phyloP scores from a whole-genome alignment of 2,113 vertebrate genomes.

The Pandion haliaetus region DNA sequence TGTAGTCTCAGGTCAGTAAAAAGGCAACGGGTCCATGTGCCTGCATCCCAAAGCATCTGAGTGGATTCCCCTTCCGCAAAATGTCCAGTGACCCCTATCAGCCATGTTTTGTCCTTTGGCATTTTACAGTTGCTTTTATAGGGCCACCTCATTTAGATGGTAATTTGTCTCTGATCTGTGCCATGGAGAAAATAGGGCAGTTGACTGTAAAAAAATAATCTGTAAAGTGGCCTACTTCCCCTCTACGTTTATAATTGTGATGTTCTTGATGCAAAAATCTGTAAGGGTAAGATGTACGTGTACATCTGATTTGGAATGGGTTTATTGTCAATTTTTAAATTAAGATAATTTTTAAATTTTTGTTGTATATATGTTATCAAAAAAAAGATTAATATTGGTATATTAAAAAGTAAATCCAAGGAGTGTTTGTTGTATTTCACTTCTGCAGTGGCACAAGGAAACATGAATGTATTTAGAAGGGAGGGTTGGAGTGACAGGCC shows the following conservation, averaged over 20 bases:
- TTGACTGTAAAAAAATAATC: not conserved
- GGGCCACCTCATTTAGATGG: constrained; percentile 5
- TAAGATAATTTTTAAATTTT: not conserved
- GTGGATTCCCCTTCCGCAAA: not conserved
- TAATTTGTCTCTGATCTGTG: not conserved
- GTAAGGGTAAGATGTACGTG: not conserved
- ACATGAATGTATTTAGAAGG: not conserved
- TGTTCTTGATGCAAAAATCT: not conserved
- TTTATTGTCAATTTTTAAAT: not conserved
- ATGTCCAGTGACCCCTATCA: not conserved
- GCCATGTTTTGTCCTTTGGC: not conserved
- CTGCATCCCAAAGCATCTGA: not conserved
- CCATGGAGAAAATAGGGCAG: not conserved
- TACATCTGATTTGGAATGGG: not conserved
- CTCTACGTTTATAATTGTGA: not conserved
- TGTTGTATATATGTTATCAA: not conserved
- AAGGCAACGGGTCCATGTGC: not conserved
- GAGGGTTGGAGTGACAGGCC: not conserved
- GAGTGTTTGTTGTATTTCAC: not conserved
- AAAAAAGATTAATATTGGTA: not conserved
- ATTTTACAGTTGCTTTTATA: constrained; percentile 54
- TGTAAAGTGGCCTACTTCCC: not conserved
- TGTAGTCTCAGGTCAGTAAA: not conserved
- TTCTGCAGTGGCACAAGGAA: not conserved
- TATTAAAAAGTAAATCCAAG: constrained; percentile 32